A percentile compares a stretch with the other conserved stretches of the same genome.
These are phyloP conservation scores for Therioaphis trifolii DNA, from an alignment of 2,888 invertebrate genomes.

Conservation along the genomic window DNA sequence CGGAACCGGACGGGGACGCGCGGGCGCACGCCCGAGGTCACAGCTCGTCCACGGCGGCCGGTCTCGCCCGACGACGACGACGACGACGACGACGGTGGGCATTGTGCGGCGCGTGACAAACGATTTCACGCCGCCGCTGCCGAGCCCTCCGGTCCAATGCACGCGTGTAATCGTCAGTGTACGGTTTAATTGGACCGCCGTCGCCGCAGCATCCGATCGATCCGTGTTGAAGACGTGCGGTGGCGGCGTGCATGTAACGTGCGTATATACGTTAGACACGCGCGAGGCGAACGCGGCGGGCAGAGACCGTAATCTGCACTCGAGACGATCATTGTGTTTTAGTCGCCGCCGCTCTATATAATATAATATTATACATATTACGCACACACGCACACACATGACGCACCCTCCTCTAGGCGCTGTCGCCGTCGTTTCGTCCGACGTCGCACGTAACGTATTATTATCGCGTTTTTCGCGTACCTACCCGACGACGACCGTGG, in stretches of 20 bases:
- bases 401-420: too few species aligned
- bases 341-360: too few species aligned
- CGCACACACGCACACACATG: too few species aligned
- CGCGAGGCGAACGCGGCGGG: background rate
- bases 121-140: constrained; percentile 49
- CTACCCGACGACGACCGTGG: too few species aligned
- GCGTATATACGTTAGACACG: background rate
- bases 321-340: too few species aligned
- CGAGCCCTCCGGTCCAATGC: background rate
- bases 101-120: constrained; percentile 61
- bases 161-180: constrained; percentile 29
- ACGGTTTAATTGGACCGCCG: constrained; percentile 55
- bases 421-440: too few species aligned
- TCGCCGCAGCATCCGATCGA: too few species aligned
- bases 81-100: background rate
- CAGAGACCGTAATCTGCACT: too few species aligned
- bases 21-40: background rate
- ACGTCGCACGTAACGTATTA: too few species aligned
- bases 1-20: too few species aligned
- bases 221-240: constrained; percentile 16
- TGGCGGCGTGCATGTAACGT: background rate
- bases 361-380: too few species aligned
- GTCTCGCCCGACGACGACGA: background rate
- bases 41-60: background rate
- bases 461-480: too few species aligned